Evolutionary conservation across 2,797 vertebrate genomes (phyloP), one percentile per base, ranked within the genome.

Genomic region (Catharus ustulatus): DNA sequence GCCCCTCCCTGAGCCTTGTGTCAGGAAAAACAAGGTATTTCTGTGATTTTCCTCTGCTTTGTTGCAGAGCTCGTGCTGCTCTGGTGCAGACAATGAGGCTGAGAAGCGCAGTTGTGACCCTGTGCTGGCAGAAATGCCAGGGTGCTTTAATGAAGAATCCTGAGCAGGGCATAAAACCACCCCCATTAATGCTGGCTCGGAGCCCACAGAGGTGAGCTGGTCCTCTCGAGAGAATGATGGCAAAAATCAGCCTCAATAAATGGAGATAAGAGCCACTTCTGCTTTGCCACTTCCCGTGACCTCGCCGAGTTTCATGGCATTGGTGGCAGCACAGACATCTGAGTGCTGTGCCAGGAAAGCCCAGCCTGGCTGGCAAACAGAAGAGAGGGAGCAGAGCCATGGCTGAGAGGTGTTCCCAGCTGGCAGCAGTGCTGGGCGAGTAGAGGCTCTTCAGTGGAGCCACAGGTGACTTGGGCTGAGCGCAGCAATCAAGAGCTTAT

Each of bases 271-370:
- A 72, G 52, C 49, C 38, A 4, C 73, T 72, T 81, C 30, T 77
- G 34, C 66, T 34, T 42, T 15, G 45, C 80, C 24, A 0, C 34
- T 38, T 86, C 13, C 57, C 0, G 0, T 23, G 58, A 66, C 32
- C 73, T 57, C 14, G 2, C 52, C 8, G 69, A n/a, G n/a, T 36
- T 71, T 19, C 3, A 0, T 29, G 69, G 38, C 45, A 1, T 14
- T 0, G 7, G 9, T 38, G 36, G 15, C 24, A 40, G 24, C 1
- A 15, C 19, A 23, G 3, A 59, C 10, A 1, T 0, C 2, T 1
- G 18, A 75, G 12, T 15, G 16, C 43, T 8, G 2, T 20, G 40
- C 69, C 66, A 6, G 5, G 24, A 29, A 61, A 42, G 13, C 3
- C 40, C 63, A 22, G 14, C 27, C 72, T 20, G 36, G 34, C 57